Conservation (phyloP, 2,113 vertebrate species). For the Epinephelus fuscoguttatus region DNA sequence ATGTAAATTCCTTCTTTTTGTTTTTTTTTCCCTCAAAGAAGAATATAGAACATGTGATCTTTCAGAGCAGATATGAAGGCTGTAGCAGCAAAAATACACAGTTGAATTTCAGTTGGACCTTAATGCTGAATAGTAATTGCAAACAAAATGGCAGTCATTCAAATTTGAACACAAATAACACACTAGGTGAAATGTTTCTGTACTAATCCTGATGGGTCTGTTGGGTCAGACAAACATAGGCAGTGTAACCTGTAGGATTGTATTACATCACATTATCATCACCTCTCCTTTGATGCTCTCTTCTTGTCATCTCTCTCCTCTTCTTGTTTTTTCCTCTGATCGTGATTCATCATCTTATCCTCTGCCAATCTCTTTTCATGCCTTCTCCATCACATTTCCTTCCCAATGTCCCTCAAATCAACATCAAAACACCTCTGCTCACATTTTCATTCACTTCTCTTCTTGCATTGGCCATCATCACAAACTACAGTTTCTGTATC, state of each 20-base stretch:
- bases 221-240: background rate
- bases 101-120: background rate
- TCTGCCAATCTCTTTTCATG: slow-evolving; percentile 12
- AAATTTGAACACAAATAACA: too few species aligned
- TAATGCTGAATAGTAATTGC: background rate
- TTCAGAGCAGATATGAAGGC: too few species aligned
- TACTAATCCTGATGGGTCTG: background rate
- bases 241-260: background rate
- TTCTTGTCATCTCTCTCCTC: slow-evolving; percentile 20
- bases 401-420: background rate
- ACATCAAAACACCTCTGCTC: background rate
- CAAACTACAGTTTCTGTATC: background rate
- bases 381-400: slow-evolving; percentile 15
- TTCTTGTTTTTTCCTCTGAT: background rate
- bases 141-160: background rate
- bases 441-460: background rate
- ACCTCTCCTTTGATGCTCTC: background rate
- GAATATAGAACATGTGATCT: background rate
- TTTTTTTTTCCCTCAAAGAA: too few species aligned
- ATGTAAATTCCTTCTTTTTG: background rate
- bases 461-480: too few species aligned
- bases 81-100: background rate
- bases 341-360: slow-evolving; percentile 24
- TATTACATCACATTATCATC: slow-evolving; percentile 3
- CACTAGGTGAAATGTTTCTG: background rate